Base-by-base conservation (phyloP, 2,888 invertebrate species). In the Chymomyza procnemis region DNA sequence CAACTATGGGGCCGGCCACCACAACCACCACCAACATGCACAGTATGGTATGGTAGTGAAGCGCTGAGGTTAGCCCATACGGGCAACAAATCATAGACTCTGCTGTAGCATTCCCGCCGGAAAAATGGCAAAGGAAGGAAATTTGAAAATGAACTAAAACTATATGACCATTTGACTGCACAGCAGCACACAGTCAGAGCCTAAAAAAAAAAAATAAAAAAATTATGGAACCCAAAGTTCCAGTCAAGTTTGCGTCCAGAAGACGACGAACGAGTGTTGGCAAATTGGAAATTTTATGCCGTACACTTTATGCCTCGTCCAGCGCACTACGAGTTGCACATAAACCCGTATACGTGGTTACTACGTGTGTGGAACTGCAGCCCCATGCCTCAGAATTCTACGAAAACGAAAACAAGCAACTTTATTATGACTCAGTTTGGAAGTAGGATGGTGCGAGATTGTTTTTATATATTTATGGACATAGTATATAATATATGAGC, bases 211-310 rank as follows among this genome's bases (percentile, higher is more conserved):
- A n/a, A n/a, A n/a, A n/a, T n/a, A n/a, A n/a, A n/a, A n/a, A 14
- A 54, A 21, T 22, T n/a, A 18, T 16, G 26, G 34, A 22, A 30
- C 12, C 26, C 12, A 26, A 22, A 26, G 72, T 69, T 72, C 9
- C 19, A 19, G 71, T 73, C 79, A 81, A 81, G 81, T 86, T 86
- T 84, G 58, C 64, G 48, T 61, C 66, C 19, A 80, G 78, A 78
- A 84, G 87, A 78, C 85, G n/a, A n/a, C n/a, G n/a, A n/a, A n/a
- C n/a, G 76, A 86, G 80, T 77, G 76, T 66, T 76, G 74, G 81
- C 81, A 87, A 83, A 83, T 83, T 83, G 87, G 87, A 87, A 79
- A 83, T 83, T 87, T 85, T 87, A 87, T 83, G 84, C 85, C 74
- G 76, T 78, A 12, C 12, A 83, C 78, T 83, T 85, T 76, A 73